A percentile compares a stretch with the other conserved stretches of the same genome.
Conservation (phyloP, 1,140 invertebrate species). For the Diuraphis noxia region DNA sequence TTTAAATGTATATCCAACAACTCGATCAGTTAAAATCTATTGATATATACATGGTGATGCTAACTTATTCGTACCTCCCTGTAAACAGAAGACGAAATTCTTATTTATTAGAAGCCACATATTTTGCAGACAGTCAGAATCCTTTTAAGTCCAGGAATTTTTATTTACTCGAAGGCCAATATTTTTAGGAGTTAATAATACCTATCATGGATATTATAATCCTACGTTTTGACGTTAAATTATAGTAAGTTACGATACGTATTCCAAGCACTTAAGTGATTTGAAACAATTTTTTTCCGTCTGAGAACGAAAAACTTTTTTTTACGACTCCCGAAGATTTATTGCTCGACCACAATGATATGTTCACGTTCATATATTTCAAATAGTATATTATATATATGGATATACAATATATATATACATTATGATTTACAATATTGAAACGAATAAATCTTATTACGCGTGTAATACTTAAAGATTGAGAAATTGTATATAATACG, state of each 20-base stretch:
- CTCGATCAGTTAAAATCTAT: not conserved
- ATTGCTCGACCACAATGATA: conserved; percentile 17
- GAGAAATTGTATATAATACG: not conserved
- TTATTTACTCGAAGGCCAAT: not conserved
- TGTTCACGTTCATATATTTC: not conserved
- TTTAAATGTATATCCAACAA: not conserved
- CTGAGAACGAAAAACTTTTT: conserved; percentile 1
- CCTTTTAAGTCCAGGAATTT: not conserved
- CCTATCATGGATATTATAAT: conserved; percentile 18
- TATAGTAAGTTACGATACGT: conserved; percentile 30
- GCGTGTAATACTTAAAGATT: not conserved
- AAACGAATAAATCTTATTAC: not conserved
- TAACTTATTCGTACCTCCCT: not conserved
- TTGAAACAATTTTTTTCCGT: conserved; percentile 40
- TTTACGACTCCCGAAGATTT: not conserved
- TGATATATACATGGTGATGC: not conserved
- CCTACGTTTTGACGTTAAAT: conserved; percentile 31
- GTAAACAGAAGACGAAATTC: not conserved
- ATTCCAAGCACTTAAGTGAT: conserved; percentile 30
- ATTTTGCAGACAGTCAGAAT: not conserved
- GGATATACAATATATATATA: not conserved
- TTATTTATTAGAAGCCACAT: conserved; percentile 11
- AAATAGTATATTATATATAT: not conserved
- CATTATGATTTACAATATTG: conserved; percentile 16
- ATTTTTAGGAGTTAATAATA: conserved; percentile 27